A percentile compares a stretch with the other conserved stretches of the same genome.
Conservation (phyloP, 2,113 vertebrate genomes). For the Isurus oxyrinchus region DNA sequence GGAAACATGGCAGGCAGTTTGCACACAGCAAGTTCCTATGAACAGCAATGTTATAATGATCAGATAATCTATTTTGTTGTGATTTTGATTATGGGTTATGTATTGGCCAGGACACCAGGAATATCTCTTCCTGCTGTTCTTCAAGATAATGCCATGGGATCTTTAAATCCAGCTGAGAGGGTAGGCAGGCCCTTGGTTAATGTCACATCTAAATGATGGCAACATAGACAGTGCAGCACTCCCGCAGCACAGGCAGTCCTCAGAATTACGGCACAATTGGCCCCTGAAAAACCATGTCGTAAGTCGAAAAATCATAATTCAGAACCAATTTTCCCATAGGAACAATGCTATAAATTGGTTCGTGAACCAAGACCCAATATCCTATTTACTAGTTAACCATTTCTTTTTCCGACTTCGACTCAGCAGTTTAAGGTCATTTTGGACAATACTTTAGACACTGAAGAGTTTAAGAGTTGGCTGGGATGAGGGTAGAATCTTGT, state of each 20-base stretch:
- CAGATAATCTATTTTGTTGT: not conserved
- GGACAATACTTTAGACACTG: too few relatives aligned
- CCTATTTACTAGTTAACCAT: too few relatives aligned
- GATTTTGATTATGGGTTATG: not conserved
- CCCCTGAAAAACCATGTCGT: too few relatives aligned
- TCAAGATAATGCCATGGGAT: not conserved
- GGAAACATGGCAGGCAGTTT: not conserved
- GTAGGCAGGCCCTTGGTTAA: not conserved
- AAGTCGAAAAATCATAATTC: too few relatives aligned
- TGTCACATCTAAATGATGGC: not conserved
- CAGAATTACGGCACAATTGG: too few relatives aligned
- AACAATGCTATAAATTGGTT: too few relatives aligned
- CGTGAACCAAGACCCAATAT: too few relatives aligned
- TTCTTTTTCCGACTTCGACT: too few relatives aligned
- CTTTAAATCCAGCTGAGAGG: not conserved
- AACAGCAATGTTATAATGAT: not conserved
- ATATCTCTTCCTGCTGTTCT: not conserved
- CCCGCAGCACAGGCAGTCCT: too few relatives aligned
- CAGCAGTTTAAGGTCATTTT: not conserved
- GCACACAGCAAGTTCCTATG: not conserved
- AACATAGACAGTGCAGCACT: not conserved
- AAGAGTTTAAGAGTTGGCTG: too few relatives aligned
- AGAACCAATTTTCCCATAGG: too few relatives aligned
- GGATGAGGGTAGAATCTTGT: too few relatives aligned
- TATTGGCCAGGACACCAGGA: not conserved